Percentiles rank a stretch among this genome's conserved stretches.
Evolutionary conservation across 2,113 vertebrate genomes (phyloP).

Genomic region (Protomyctophum bolini): DNA sequence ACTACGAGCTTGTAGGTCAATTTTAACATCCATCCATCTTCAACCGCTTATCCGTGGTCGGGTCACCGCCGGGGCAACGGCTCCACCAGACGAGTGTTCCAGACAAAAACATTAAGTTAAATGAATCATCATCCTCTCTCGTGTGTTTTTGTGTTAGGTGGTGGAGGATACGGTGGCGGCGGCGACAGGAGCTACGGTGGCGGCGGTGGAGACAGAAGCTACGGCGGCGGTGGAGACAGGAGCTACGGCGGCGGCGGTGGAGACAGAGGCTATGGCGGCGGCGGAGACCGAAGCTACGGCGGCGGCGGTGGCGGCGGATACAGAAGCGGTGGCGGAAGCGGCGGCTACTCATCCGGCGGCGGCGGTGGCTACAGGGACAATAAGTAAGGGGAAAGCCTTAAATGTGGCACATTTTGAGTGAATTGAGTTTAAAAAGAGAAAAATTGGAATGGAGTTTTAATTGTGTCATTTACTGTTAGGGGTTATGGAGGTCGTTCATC

Average conservation of each 20-base stretch:
- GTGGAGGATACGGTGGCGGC: slow-evolving; percentile 78
- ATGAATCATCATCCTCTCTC: neutral
- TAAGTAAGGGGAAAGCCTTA: slow-evolving; percentile 48
- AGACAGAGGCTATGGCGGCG: no score
- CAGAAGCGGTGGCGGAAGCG: slow-evolving; percentile 51
- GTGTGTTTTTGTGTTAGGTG: slow-evolving; percentile 6
- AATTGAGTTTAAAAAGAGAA: no score
- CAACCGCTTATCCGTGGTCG: no score
- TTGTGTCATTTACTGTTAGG: slow-evolving; percentile 61
- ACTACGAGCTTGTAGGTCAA: no score
- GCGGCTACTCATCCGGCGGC: slow-evolving; percentile 25
- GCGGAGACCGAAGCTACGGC: no score
- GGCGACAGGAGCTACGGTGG: slow-evolving; percentile 71
- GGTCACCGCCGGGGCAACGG: no score
- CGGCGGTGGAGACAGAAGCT: slow-evolving; percentile 61
- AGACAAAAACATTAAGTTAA: no score
- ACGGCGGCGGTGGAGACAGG: slow-evolving; percentile 59
- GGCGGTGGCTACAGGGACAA: slow-evolving; percentile 62
- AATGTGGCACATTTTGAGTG: no score
- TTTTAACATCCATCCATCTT: no score
- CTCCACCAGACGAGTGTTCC: no score
- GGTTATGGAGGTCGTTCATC: slow-evolving; percentile 83
- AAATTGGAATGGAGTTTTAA: no score
- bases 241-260: slow-evolving; percentile 66
- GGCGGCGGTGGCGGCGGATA: slow-evolving; percentile 35